These are phyloP conservation scores for Astropecten irregularis DNA, from an alignment of 53 echinoderm and acorn worm genomes.

Conservation along the genomic window DNA sequence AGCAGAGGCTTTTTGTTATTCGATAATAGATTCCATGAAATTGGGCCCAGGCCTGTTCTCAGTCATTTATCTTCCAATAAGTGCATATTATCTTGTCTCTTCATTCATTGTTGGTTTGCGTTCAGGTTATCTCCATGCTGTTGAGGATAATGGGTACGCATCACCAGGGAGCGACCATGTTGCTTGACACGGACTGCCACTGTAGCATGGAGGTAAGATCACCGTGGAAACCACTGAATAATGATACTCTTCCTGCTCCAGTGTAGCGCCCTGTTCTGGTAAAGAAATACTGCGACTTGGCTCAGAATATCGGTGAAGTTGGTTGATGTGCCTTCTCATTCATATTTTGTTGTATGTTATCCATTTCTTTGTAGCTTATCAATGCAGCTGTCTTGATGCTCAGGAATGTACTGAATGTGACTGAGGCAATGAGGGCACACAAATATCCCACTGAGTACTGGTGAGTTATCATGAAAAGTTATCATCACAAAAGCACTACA, in stretches of 20 bases:
- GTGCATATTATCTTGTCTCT: no score
- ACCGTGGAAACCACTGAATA: no score
- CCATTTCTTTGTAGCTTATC: slow-evolving; percentile 16
- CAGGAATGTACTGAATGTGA: slow-evolving; percentile 32
- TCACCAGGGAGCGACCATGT: slow-evolving; percentile 60
- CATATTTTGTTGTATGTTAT: no score
- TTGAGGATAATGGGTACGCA: slow-evolving; percentile 55
- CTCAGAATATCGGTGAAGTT: no score
- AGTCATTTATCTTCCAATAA: no score
- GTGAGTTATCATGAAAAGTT: not conserved
- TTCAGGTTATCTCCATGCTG: slow-evolving; percentile 54
- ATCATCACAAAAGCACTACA: no score
- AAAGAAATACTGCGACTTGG: no score
- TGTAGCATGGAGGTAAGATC: slow-evolving; percentile 84
- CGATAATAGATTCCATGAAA: no score
- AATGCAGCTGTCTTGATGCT: slow-evolving; percentile 38
- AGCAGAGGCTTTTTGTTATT: no score
- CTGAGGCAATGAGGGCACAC: not conserved
- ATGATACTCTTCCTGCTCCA: not conserved
- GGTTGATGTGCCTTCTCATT: no score
- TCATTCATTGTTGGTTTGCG: not conserved
- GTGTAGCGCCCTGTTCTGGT: not conserved
- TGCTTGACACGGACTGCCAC: slow-evolving; percentile 76
- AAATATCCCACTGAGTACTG: slow-evolving; percentile 29
- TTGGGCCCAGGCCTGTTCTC: no score